phyloP scores from a whole-genome alignment of 2,113 vertebrate genomes.

The Saccopteryx leptura region DNA sequence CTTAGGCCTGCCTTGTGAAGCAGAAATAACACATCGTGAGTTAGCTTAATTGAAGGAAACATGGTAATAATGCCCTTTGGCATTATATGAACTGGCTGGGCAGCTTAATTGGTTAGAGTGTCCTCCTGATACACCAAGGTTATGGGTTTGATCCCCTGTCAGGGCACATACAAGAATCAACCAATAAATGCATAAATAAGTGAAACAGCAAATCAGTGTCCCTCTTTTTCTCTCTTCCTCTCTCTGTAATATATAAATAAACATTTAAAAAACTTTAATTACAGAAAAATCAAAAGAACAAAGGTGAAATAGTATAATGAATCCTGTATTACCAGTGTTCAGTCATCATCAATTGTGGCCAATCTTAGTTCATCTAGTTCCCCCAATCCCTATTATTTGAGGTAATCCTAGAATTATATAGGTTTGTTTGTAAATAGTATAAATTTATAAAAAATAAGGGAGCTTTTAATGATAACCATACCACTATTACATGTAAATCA shows the following conservation, averaged over 20 bases:
- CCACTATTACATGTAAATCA: constrained; percentile 24
- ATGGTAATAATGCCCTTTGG: neutral
- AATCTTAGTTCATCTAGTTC: constrained; percentile 7
- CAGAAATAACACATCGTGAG: neutral
- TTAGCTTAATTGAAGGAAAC: neutral
- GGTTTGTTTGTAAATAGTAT: constrained; percentile 11
- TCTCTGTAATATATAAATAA: neutral
- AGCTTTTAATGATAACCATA: neutral
- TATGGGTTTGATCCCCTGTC: too few relatives aligned
- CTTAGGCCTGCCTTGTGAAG: neutral
- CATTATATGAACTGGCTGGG: neutral
- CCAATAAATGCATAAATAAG: too few relatives aligned
- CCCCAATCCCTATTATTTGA: neutral
- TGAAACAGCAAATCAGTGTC: too few relatives aligned
- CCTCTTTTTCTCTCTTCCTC: too few relatives aligned
- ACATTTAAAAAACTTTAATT: neutral
- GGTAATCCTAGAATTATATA: neutral
- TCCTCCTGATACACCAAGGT: too few relatives aligned
- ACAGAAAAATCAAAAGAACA: neutral
- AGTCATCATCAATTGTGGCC: neutral
- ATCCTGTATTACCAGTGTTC: neutral
- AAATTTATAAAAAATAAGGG: constrained; percentile 48
- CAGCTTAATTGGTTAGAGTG: too few relatives aligned
- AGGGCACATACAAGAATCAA: too few relatives aligned
- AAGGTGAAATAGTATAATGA: neutral